A percentile compares a stretch with the other conserved stretches of the same genome.
Evolutionary conservation across 1,140 invertebrate genomes (phyloP).

Genomic region (Drosophila bocki): DNA sequence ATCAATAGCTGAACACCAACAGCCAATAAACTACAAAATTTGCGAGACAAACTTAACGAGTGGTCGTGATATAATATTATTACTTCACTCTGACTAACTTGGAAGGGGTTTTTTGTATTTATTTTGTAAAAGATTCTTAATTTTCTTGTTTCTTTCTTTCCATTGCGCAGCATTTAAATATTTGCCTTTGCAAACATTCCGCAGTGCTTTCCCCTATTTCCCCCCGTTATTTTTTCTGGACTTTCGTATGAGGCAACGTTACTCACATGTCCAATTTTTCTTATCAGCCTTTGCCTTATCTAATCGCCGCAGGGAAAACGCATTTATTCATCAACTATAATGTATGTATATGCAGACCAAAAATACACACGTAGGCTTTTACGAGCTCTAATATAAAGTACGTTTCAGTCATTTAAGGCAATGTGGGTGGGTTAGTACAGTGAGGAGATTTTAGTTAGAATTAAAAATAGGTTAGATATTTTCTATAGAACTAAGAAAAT

Average conservation of each 20-base stretch:
- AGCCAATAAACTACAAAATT: constrained; percentile 21
- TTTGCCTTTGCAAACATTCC: constrained; percentile 22
- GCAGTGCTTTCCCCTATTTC: constrained; percentile 5
- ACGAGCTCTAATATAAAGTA: constrained; percentile 11
- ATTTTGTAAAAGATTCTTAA: not conserved
- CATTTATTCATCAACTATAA: constrained; percentile 42
- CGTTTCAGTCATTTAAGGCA: constrained; percentile 2
- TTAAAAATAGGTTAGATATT: not conserved
- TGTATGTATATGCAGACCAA: constrained; percentile 22
- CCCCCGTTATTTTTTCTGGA: not conserved
- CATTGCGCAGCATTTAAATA: constrained; percentile 20
- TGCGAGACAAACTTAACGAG: constrained; percentile 5
- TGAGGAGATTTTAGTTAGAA: not conserved
- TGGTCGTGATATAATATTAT: constrained; percentile 8
- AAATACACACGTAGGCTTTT: constrained; percentile 27
- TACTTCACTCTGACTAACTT: not conserved
- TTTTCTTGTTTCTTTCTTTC: not conserved
- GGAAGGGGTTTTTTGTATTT: not conserved
- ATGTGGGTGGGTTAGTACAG: not conserved
- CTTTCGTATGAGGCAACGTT: constrained; percentile 15
- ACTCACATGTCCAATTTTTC: constrained; percentile 29
- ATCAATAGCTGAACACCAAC: constrained; percentile 18
- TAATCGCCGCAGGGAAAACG: constrained; percentile 38
- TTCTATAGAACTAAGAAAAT: not conserved
- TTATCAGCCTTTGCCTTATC: constrained; percentile 35